Percentiles rank a stretch among this genome's conserved stretches.
phyloP scores from a whole-genome alignment of 2,888 invertebrate species.

The Platycheirus rosarum region DNA sequence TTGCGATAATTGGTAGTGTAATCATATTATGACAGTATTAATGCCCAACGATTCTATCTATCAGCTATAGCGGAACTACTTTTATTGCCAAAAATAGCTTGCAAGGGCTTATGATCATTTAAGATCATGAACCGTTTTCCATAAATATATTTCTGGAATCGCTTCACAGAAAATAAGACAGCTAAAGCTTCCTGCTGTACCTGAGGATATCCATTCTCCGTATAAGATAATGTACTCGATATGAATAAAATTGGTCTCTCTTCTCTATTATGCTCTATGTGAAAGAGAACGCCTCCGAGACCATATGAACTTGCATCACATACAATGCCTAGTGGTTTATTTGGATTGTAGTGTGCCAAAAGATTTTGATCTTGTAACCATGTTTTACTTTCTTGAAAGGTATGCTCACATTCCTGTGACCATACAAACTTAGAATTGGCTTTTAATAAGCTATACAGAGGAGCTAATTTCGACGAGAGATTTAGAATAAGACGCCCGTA shows the following conservation, averaged over 20 bases:
- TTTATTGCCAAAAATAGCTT: conserved; percentile 65
- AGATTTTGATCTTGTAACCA: conserved; percentile 7
- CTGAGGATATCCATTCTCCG: conserved; percentile 31
- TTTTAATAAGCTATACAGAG: conserved; percentile 16
- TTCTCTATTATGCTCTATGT: conserved; percentile 23
- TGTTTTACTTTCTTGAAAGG: conserved; percentile 14
- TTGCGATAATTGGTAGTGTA: too few species aligned
- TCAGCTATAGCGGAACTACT: conserved; percentile 7
- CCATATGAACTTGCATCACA: conserved; percentile 43
- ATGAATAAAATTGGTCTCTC: conserved; percentile 42
- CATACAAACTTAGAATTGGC: not conserved
- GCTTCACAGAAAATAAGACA: conserved; percentile 20
- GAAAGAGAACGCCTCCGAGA: conserved; percentile 26
- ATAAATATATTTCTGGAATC: conserved; percentile 76
- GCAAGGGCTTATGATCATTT: conserved; percentile 72
- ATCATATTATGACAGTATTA: conserved; percentile 18
- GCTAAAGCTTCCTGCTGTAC: conserved; percentile 27
- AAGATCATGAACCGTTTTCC: conserved; percentile 76
- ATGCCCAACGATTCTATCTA: conserved; percentile 12
- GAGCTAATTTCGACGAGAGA: not conserved
- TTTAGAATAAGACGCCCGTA: conserved; percentile 16
- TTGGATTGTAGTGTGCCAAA: conserved; percentile 27
- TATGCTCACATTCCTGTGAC: conserved; percentile 14
- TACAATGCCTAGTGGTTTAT: conserved; percentile 21
- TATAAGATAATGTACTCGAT: conserved; percentile 33